Evolutionary conservation across 2,888 invertebrate genomes (phyloP).

Genomic region (Eledona agricola): DNA sequence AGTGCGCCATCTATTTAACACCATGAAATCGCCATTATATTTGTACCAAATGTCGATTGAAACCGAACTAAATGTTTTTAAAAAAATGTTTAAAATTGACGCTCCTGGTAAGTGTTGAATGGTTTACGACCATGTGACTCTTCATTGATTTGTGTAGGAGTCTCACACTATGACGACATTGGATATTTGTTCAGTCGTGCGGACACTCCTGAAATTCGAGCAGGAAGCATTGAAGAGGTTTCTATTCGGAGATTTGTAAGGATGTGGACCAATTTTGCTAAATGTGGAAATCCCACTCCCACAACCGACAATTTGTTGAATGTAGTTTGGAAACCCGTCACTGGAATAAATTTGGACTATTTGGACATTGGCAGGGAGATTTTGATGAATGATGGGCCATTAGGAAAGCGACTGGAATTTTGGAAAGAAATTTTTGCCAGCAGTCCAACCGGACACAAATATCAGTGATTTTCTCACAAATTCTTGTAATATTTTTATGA

Average conservation of each 20-base stretch:
- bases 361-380: constrained; percentile 47
- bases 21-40: constrained; percentile 46
- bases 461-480: too few species aligned
- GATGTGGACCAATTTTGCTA: constrained; percentile 43
- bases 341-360: constrained; percentile 38
- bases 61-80: constrained; percentile 48
- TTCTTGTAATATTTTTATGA: too few species aligned
- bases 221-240: constrained; percentile 35
- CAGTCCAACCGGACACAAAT: constrained; percentile 7
- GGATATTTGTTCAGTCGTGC: constrained; percentile 44
- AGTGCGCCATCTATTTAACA: constrained; percentile 35
- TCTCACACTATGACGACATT: constrained; percentile 44
- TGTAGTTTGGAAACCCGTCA: constrained; percentile 47
- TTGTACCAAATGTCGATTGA: constrained; percentile 51
- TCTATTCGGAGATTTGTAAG: constrained; percentile 21
- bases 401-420: constrained; percentile 45
- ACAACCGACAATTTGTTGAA: constrained; percentile 35
- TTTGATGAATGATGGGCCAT: constrained; percentile 42
- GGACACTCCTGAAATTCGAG: constrained; percentile 41
- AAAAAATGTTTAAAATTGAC: constrained; percentile 41
- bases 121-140: constrained; percentile 36
- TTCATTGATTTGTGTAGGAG: constrained; percentile 33
- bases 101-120: constrained; percentile 38
- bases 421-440: constrained; percentile 44
- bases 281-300: constrained; percentile 32